Evolutionary conservation across 2,888 invertebrate genomes (phyloP).

Genomic region (Melipona beecheii): DNA sequence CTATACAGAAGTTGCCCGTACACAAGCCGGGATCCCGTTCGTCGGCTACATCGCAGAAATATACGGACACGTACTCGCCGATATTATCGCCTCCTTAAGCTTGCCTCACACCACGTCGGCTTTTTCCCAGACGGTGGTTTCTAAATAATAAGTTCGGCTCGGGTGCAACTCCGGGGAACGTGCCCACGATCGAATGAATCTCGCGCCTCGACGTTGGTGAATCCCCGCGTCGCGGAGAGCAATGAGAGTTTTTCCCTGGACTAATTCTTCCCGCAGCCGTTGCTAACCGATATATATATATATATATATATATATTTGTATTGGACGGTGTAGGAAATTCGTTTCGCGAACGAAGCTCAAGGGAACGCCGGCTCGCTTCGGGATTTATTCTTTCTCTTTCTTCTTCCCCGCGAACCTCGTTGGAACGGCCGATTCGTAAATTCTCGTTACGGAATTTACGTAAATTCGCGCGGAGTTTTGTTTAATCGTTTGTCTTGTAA

Average conservation of each 20-base stretch:
- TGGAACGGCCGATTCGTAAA: background rate
- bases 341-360: background rate
- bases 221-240: background rate
- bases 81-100: slow-evolving; percentile 65
- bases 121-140: slow-evolving; percentile 33
- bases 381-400: slow-evolving; percentile 22
- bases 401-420: background rate
- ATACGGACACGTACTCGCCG: slow-evolving; percentile 55
- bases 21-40: slow-evolving; percentile 70
- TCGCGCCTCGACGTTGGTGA: background rate
- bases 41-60: slow-evolving; percentile 65
- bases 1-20: slow-evolving; percentile 61
- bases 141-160: slow-evolving; percentile 31
- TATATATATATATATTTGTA: slow-evolving; percentile 1
- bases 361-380: background rate
- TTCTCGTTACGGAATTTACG: background rate
- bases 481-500: background rate
- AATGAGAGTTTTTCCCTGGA: slow-evolving; percentile 15
- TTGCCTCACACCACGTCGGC: slow-evolving; percentile 24
- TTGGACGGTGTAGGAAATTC: slow-evolving; percentile 7
- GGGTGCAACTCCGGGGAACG: background rate
- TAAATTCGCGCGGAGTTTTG: too few relatives aligned
- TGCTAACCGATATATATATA: slow-evolving; percentile 22
- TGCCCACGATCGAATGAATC: background rate
- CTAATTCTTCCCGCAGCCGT: background rate